These are phyloP conservation scores for Poecilus cupreus DNA, from an alignment of 2,888 invertebrate genomes.

Conservation along the genomic window DNA sequence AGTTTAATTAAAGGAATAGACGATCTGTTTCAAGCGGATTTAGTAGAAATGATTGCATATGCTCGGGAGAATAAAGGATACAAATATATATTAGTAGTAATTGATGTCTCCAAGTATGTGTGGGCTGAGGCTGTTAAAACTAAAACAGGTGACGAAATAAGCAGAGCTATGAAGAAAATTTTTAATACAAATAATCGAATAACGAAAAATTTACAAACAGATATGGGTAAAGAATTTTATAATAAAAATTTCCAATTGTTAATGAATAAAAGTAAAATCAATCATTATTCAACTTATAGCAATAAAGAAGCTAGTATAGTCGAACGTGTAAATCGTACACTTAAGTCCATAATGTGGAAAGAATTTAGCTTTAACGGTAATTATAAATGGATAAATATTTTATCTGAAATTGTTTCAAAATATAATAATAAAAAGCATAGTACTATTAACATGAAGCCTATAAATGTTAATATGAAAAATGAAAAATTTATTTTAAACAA, in stretches of 20 bases:
- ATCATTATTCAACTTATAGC: constrained; percentile 63
- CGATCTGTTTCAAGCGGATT: constrained; percentile 72
- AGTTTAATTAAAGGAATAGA: constrained; percentile 68
- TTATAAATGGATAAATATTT: too few species aligned
- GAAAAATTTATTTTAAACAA: too few species aligned
- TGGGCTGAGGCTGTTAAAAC: constrained; percentile 68
- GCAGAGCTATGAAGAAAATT: constrained; percentile 62
- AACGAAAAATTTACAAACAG: constrained; percentile 66
- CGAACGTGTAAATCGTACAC: too few species aligned
- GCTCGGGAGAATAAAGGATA: constrained; percentile 66
- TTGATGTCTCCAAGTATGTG: constrained; percentile 70
- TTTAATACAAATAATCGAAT: constrained; percentile 47
- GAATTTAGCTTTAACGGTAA: too few species aligned
- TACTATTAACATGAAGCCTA: too few species aligned
- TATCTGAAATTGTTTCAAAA: too few species aligned
- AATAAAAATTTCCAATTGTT: constrained; percentile 64
- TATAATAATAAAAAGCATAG: too few species aligned
- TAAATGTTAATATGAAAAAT: too few species aligned
- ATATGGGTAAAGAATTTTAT: constrained; percentile 67
- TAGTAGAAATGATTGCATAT: constrained; percentile 67
- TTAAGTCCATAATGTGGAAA: too few species aligned
- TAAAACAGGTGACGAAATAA: constrained; percentile 66
- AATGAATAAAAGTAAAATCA: constrained; percentile 63
- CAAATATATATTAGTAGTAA: constrained; percentile 68
- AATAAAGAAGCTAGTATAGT: too few species aligned